Conservation (phyloP, 35 echinoderm and acorn worm species). For the Hemicentrotus pulcherrimus region DNA sequence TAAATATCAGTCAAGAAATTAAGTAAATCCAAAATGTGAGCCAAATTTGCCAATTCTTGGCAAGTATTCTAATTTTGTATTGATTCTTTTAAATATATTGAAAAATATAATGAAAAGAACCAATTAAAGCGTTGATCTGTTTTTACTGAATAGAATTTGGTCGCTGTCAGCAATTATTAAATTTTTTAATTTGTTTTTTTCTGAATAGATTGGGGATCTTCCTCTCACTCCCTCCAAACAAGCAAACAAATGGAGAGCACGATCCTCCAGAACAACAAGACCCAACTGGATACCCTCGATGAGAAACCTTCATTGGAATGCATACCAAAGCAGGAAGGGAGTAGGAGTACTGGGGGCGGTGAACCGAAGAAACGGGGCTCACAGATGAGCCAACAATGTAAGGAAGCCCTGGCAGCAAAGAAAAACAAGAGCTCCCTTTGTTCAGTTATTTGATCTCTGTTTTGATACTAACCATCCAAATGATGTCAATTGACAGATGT, state of each 20-base stretch:
- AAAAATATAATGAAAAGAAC: no score
- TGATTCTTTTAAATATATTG: background rate
- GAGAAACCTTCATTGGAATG: background rate
- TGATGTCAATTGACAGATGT: no score
- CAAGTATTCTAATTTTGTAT: background rate
- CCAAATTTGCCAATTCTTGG: background rate
- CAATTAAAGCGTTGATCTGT: background rate
- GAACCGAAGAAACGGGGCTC: slow-evolving; percentile 24
- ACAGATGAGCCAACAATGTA: slow-evolving; percentile 51
- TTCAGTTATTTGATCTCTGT: slow-evolving; percentile 11
- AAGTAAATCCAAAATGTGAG: background rate
- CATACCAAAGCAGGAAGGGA: background rate
- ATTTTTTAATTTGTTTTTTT: background rate
- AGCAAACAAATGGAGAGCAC: background rate
- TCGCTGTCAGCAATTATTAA: background rate
- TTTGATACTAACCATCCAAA: background rate
- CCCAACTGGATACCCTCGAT: background rate
- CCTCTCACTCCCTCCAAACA: slow-evolving; percentile 22
- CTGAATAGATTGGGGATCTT: background rate
- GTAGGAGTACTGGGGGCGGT: background rate
- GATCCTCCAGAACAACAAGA: background rate
- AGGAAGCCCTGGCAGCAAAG: slow-evolving; percentile 61
- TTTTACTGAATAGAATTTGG: background rate
- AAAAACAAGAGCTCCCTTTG: slow-evolving; percentile 60
- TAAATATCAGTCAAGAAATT: background rate